phyloP scores from a whole-genome alignment of 2,113 vertebrate genomes.

The Strix aluco region DNA sequence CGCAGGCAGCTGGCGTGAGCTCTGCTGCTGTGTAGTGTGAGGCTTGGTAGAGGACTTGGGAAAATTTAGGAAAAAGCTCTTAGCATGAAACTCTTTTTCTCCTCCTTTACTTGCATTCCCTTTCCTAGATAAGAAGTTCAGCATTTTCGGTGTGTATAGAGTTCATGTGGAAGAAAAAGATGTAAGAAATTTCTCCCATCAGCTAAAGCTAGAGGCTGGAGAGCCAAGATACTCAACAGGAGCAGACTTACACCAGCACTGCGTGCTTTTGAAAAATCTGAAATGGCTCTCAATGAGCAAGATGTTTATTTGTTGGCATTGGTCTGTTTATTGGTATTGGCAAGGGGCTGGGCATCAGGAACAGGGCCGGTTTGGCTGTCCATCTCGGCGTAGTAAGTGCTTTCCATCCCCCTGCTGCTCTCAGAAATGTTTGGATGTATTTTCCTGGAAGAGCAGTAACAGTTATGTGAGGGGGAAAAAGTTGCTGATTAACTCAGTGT shows the following conservation, averaged over 20 bases:
- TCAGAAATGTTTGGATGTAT: not conserved
- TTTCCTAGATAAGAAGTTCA: not conserved
- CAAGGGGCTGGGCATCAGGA: not conserved
- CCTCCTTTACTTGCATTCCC: not conserved
- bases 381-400: not conserved
- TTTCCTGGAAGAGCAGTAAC: not conserved
- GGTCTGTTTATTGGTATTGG: too few species aligned
- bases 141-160: not conserved
- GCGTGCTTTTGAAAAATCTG: accelerated
- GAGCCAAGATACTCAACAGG: accelerated
- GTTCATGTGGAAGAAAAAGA: not conserved
- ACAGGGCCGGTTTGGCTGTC: not conserved
- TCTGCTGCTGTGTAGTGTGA: not conserved
- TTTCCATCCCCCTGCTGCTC: not conserved
- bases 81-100: not conserved
- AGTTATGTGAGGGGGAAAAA: not conserved
- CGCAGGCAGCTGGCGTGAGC: accelerated
- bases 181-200: not conserved
- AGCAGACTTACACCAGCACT: not conserved
- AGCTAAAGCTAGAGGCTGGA: not conserved
- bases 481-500: not conserved
- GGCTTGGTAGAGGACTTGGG: not conserved
- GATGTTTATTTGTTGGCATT: accelerated
- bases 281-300: not conserved
- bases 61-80: not conserved